Evolutionary conservation across 2,797 vertebrate species (phyloP), one percentile per base, ranked within the genome.

Genomic region (Galago senegalensis): DNA sequence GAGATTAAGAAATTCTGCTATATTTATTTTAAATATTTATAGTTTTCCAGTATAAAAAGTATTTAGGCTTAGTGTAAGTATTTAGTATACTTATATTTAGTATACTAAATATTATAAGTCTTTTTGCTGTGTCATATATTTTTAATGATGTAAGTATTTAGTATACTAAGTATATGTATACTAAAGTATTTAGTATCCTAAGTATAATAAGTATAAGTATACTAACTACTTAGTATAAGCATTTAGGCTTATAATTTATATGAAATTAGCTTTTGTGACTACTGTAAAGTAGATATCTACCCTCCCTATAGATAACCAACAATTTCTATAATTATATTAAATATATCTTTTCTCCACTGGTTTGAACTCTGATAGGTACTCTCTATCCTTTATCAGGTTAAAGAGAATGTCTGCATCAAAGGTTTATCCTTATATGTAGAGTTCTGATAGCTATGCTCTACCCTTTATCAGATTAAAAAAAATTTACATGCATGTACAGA

Each of bases 261-360:
- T 97, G 69, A 67, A 95, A 87, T 79, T 89, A 82, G 7, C 10
- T 86, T 95, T 92, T 87, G 3, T 92, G 56, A 91, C 89, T 87
- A 87, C 58, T 29, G 0, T 87, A 89, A 91, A 69, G 20, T 65
- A 18, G 23, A 94, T 83, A 82, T 87, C 4, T 88, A 43, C 14
- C 10, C 49, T 27, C 25, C 25, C 31, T 65, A 23, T 46, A 69
- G 34, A 77, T 61, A 87, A 16, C 25, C 63, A 93, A 60, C 81
- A 60, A 4, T 56, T 34, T 67, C 65, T 67, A 11, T 34, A 73
- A 92, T 92, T 82, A 8, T 79, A 80, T 63, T 65, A 40, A 60
- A 61, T 80, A 79, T 76, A 40, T 63, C 17, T 43, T 46, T 25
- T 16, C 20, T 58, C 23, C 18, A 56, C 31, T 40, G 2, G 17